A percentile compares a stretch with the other conserved stretches of the same genome.
Conservation (phyloP, 2,113 vertebrate species). For the Misgurnus mizolepis region DNA sequence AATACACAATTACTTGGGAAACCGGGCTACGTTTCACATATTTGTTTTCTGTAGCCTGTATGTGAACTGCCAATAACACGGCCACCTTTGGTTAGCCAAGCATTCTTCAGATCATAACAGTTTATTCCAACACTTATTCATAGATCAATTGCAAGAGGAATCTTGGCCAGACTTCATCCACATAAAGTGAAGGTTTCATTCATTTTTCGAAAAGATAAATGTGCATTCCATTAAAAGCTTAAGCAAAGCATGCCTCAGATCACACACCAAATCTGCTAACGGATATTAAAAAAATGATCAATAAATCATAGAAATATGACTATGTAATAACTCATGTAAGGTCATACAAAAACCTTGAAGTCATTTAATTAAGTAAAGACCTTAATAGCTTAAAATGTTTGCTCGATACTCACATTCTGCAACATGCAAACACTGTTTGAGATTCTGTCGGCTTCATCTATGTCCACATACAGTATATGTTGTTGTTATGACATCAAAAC, state of each 20-base stretch:
- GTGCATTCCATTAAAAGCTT: background rate
- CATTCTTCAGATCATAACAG: conserved; percentile 7
- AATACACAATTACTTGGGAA: background rate
- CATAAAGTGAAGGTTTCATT: conserved; percentile 17
- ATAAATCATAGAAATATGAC: conserved; percentile 28
- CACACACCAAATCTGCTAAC: background rate
- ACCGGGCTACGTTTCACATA: background rate
- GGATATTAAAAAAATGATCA: conserved; percentile 8
- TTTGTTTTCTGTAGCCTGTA: background rate
- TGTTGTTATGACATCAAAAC: no score
- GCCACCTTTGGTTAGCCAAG: background rate
- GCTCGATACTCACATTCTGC: no score
- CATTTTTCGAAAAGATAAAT: background rate
- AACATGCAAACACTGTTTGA: no score
- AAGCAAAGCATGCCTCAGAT: conserved; percentile 32
- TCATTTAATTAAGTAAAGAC: no score
- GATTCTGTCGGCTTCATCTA: no score
- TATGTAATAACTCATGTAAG: no score
- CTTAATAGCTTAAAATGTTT: no score
- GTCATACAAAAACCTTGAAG: no score
- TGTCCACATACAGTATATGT: no score
- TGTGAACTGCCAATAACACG: background rate
- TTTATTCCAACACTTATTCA: background rate
- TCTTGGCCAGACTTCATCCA: conserved; percentile 2
- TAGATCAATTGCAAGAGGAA: conserved; percentile 16